A percentile compares a stretch with the other conserved stretches of the same genome.
phyloP scores from a whole-genome alignment of 2,113 vertebrate species.

The Nannospalax galili region DNA sequence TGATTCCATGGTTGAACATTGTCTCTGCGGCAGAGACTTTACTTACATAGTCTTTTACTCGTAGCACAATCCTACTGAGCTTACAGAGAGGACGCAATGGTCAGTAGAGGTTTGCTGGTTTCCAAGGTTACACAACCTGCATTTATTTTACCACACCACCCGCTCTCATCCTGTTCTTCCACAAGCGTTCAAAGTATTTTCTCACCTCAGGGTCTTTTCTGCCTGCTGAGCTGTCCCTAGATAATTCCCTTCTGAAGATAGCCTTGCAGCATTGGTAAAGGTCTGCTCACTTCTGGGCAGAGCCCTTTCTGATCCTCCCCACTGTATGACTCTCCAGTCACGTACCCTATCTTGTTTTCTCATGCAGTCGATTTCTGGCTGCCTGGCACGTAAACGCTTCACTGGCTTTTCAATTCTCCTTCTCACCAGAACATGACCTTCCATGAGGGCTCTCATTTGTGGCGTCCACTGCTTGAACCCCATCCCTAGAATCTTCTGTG shows the following conservation, averaged over 20 bases:
- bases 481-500: neutral
- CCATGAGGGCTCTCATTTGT: neutral
- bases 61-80: neutral
- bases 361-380: neutral
- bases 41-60: neutral
- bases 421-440: neutral
- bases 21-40: neutral
- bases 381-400: too few relatives aligned
- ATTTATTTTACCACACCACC: neutral
- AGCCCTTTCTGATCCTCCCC: neutral
- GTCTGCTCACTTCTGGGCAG: neutral
- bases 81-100: neutral
- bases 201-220: neutral
- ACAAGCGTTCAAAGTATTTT: neutral
- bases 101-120: neutral
- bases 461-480: neutral
- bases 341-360: neutral
- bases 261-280: too few relatives aligned
- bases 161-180: neutral
- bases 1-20: neutral
- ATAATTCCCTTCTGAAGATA: too few relatives aligned
- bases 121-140: neutral
- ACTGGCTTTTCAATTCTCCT: slow-evolving; percentile 4
- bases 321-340: neutral
- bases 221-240: neutral